Evolutionary conservation across 2,113 vertebrate species (phyloP).

Genomic region (Anguilla rostrata): DNA sequence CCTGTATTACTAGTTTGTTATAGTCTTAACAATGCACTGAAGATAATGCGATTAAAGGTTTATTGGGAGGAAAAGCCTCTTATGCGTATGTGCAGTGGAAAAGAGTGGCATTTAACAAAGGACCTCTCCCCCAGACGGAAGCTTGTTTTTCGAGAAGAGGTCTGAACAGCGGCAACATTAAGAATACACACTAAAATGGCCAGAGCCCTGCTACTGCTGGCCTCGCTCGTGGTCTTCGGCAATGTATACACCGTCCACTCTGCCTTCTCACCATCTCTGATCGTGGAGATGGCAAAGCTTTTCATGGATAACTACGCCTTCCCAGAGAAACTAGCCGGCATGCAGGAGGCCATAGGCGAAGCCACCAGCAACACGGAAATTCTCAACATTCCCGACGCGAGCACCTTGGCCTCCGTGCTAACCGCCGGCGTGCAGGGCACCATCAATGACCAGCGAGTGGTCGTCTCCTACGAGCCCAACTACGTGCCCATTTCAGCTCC

Average conservation of each 20-base stretch:
- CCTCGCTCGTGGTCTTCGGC: constrained; percentile 53
- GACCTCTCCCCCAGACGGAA: constrained; percentile 47
- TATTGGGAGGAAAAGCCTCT: constrained; percentile 76
- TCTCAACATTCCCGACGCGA: constrained; percentile 80
- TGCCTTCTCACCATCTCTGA: constrained; percentile 73
- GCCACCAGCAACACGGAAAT: constrained; percentile 80
- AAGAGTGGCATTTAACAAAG: constrained; percentile 60
- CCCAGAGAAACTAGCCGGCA: constrained; percentile 84
- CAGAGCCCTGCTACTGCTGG: constrained; percentile 46
- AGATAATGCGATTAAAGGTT: constrained; percentile 88
- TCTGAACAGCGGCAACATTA: background rate
- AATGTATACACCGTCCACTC: constrained; percentile 55
- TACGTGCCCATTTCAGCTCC: constrained; percentile 49
- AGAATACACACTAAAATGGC: constrained; percentile 54
- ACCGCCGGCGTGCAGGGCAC: constrained; percentile 80
- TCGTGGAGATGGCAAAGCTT: constrained; percentile 84
- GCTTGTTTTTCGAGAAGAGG: constrained; percentile 30
- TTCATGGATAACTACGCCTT: constrained; percentile 91
- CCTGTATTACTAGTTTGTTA: constrained; percentile 51
- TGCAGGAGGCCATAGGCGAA: constrained; percentile 82
- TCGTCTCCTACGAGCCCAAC: constrained; percentile 81
- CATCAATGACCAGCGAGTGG: constrained; percentile 78
- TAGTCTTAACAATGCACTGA: constrained; percentile 64
- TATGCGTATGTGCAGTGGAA: constrained; percentile 57
- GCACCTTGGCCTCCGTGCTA: constrained; percentile 74